Evolutionary conservation across 2,113 vertebrate species (phyloP).

Genomic region (Pelobates fuscus): DNA sequence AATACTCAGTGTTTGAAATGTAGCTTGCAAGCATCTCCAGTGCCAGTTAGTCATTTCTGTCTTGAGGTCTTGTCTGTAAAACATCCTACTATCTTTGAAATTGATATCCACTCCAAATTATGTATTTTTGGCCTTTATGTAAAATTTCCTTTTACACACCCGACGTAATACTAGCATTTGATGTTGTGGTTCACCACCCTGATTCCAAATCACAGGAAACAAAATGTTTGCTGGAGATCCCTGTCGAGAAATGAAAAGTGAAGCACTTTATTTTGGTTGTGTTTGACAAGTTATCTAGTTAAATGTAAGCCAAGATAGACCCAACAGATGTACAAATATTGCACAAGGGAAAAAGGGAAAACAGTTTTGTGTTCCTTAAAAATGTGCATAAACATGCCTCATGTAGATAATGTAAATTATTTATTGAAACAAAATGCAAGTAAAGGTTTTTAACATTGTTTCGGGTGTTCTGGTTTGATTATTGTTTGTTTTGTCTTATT

Average conservation of each 20-base stretch:
- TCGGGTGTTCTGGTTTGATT: slow-evolving; percentile 49
- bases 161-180: no score
- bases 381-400: slow-evolving; percentile 69
- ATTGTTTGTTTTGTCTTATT: no score
- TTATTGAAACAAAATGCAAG: slow-evolving; percentile 88
- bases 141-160: no score
- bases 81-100: no score
- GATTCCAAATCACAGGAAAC: neutral
- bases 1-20: no score
- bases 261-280: slow-evolving; percentile 82
- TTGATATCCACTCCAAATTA: no score
- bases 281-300: slow-evolving; percentile 68
- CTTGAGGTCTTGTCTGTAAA: no score
- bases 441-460: slow-evolving; percentile 68
- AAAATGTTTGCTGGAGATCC: slow-evolving; percentile 47
- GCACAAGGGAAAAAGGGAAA: slow-evolving; percentile 47
- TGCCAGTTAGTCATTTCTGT: no score
- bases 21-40: no score
- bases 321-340: slow-evolving; percentile 41
- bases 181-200: no score
- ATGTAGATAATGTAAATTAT: slow-evolving; percentile 98
- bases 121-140: no score
- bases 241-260: slow-evolving; percentile 66
- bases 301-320: slow-evolving; percentile 65
- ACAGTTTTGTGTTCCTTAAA: slow-evolving; percentile 47